Percentiles rank a stretch among this genome's conserved stretches.
These are phyloP conservation scores for Mythimna albipuncta DNA, from an alignment of 2,888 invertebrate species.

Conservation along the genomic window DNA sequence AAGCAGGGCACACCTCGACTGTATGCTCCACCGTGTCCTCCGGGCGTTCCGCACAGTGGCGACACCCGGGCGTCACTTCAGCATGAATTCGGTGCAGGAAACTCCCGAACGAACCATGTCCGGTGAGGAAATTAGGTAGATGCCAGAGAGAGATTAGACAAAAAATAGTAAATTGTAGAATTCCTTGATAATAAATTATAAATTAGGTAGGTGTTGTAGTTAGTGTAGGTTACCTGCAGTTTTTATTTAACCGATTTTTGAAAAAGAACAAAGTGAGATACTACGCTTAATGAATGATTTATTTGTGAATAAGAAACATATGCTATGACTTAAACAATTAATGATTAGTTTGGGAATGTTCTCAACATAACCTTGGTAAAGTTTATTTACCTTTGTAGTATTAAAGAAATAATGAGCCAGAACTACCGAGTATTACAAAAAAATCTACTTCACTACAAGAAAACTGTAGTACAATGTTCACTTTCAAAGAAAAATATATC, in stretches of 20 bases:
- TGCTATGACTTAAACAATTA: neutral
- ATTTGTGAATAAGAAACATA: neutral
- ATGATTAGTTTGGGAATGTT: neutral
- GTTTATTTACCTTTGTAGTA: slow-evolving; percentile 15
- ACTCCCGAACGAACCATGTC: no score
- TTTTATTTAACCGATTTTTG: no score
- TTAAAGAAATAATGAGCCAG: neutral
- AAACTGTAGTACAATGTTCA: neutral
- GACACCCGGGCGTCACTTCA: no score
- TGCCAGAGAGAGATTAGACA: no score
- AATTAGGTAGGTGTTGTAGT: neutral
- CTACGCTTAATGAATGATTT: neutral
- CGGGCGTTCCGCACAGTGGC: no score
- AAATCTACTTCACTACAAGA: neutral
- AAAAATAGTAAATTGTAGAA: neutral
- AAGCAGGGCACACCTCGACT: no score
- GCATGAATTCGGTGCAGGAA: no score
- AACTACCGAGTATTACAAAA: neutral
- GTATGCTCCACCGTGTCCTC: no score
- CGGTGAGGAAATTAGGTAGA: no score
- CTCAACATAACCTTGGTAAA: neutral
- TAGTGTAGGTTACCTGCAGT: neutral
- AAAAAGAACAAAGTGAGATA: neutral
- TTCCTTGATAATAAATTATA: neutral
- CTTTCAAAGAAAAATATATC: neutral